Evolutionary conservation across 2,797 vertebrate genomes (phyloP).

Genomic region (Lateolabrax maculatus): DNA sequence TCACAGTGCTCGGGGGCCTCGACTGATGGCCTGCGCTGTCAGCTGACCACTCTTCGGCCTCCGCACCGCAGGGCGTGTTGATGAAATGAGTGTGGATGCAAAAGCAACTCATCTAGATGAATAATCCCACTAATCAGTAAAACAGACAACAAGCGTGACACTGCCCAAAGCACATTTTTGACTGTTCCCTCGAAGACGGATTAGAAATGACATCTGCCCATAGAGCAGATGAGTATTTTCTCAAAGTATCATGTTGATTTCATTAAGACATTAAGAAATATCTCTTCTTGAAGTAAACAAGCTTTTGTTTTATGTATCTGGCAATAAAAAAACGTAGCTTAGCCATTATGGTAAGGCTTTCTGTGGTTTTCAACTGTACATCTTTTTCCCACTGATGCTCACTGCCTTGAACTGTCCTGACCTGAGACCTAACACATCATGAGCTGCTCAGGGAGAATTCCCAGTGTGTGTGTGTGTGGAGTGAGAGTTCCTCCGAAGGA

Average conservation of each 20-base stretch:
- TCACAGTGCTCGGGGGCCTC: slow-evolving; percentile 33
- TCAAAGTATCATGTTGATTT: slow-evolving; percentile 40
- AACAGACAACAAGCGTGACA: slow-evolving; percentile 55
- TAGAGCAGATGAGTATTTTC: slow-evolving; percentile 31
- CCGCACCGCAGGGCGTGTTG: slow-evolving; percentile 44
- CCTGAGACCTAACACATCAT: slow-evolving; percentile 70
- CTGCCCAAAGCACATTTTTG: slow-evolving; percentile 50
- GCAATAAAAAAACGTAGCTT: slow-evolving; percentile 7
- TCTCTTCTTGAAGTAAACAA: slow-evolving; percentile 8
- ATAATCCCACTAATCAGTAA: slow-evolving; percentile 69
- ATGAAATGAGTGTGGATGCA: slow-evolving; percentile 57
- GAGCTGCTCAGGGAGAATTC: slow-evolving; percentile 71
- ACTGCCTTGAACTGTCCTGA: slow-evolving; percentile 67
- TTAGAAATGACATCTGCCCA: slow-evolving; percentile 52
- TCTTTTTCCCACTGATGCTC: slow-evolving; percentile 55
- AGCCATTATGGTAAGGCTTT: slow-evolving; percentile 28
- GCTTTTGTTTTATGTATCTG: slow-evolving; percentile 16
- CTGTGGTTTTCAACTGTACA: slow-evolving; percentile 37
- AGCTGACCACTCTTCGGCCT: slow-evolving; percentile 53
- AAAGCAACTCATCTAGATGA: slow-evolving; percentile 66
- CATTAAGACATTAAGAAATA: slow-evolving; percentile 31
- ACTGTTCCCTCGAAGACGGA: slow-evolving; percentile 47
- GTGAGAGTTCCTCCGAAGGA: slow-evolving; percentile 68
- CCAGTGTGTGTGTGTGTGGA: slow-evolving; percentile 43
- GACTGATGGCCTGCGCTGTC: slow-evolving; percentile 38